Evolutionary conservation across 2,888 invertebrate genomes (phyloP).

Genomic region (Melinaea marsaeus): DNA sequence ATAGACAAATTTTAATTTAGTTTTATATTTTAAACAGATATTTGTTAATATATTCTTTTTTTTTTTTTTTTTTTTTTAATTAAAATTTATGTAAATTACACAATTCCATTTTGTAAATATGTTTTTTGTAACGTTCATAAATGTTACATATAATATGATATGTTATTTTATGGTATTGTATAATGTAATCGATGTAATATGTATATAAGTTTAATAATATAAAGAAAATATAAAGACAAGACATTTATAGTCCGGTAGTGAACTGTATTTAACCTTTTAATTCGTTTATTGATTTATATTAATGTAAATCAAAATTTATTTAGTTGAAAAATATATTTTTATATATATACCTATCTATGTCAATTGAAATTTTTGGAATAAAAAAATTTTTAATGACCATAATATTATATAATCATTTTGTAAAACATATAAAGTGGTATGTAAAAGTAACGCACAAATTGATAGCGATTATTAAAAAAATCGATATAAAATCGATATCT

Average conservation of each 20-base stretch:
- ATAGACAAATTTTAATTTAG: conserved; percentile 16
- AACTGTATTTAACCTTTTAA: neutral
- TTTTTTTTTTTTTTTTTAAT: conserved; percentile 18
- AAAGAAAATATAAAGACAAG: conserved; percentile 10
- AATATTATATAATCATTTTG: no score
- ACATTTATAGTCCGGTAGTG: neutral
- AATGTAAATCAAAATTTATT: no score
- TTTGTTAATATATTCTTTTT: conserved; percentile 11
- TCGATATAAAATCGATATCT: conserved; percentile 41
- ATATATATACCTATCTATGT: no score
- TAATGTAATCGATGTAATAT: conserved; percentile 9
- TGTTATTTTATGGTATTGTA: neutral
- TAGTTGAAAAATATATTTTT: no score
- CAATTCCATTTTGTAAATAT: conserved; percentile 15
- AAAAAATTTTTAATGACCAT: no score
- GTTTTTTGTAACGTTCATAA: conserved; percentile 4
- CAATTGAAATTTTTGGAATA: no score
- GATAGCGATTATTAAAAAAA: conserved; percentile 18
- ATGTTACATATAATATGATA: neutral
- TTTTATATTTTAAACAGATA: conserved; percentile 3
- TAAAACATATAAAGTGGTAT: no score
- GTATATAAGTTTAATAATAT: conserved; percentile 9
- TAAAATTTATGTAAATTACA: conserved; percentile 19
- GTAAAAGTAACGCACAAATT: conserved; percentile 24
- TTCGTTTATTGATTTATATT: neutral